These are phyloP conservation scores for Antigone vipio DNA, from an alignment of 2,113 vertebrate species.

Conservation along the genomic window DNA sequence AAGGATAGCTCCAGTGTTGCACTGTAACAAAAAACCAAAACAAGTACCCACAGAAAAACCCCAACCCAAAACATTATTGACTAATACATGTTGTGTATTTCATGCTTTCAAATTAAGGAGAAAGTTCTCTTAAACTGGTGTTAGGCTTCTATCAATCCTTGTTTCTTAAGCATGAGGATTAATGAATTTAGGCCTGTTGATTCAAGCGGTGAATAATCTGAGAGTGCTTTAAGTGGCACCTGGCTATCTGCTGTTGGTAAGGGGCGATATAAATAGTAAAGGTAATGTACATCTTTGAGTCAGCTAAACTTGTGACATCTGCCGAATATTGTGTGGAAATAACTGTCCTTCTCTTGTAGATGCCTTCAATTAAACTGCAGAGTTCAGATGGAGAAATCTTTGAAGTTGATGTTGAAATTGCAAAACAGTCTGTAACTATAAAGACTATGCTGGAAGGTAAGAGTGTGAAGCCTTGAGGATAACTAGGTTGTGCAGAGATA, in stretches of 20 bases:
- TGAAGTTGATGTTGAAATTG: conserved; percentile 98
- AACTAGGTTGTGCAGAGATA: accelerated
- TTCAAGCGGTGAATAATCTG: neutral
- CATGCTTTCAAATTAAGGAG: neutral
- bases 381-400: conserved; percentile 99
- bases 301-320: neutral
- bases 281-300: neutral
- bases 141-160: neutral
- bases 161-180: neutral
- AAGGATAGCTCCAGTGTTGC: neutral
- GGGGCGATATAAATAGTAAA: neutral
- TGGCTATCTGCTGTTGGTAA: neutral
- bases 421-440: conserved; percentile 98
- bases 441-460: conserved; percentile 99
- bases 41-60: too few relatives aligned
- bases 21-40: neutral
- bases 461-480: neutral
- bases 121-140: neutral
- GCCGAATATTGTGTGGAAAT: neutral
- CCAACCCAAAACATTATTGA: neutral
- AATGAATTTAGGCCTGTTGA: neutral
- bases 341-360: conserved; percentile 71
- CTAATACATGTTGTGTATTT: neutral
- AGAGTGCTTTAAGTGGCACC: neutral
- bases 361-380: conserved; percentile 99